Evolutionary conservation across 1,140 invertebrate species (phyloP).

Genomic region (Pseudomyrmex pallidus): DNA sequence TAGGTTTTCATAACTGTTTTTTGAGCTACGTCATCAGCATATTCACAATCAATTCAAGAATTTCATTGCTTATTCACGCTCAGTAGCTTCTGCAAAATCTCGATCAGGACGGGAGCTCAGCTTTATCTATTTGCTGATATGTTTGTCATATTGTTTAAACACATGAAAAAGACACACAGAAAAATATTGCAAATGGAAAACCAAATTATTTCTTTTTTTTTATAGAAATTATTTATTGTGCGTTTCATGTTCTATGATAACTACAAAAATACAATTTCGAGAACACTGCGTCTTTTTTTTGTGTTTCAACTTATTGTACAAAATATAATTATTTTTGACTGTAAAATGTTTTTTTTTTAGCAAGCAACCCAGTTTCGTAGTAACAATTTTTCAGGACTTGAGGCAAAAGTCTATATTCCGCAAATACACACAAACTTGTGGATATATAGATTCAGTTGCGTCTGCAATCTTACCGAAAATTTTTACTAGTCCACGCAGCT

Average conservation of each 20-base stretch:
- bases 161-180: no score
- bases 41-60: conserved; percentile 60
- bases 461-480: conserved; percentile 88
- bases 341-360: not conserved
- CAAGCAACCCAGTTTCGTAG: conserved; percentile 12
- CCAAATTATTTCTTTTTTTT: no score
- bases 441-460: conserved; percentile 47
- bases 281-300: no score
- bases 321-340: no score
- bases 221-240: no score
- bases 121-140: no score
- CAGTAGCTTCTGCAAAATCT: conserved; percentile 84
- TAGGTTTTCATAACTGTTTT: no score
- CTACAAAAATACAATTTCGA: no score
- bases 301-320: no score
- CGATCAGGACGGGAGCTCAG: conserved; percentile 75
- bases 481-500: conserved; percentile 90
- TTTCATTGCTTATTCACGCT: conserved; percentile 48
- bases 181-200: no score
- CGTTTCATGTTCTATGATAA: no score
- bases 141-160: no score
- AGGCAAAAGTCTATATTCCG: conserved; percentile 23
- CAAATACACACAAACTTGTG: not conserved
- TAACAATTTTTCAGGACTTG: conserved; percentile 18
- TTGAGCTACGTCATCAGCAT: conserved; percentile 70